Conservation (phyloP, 2,113 vertebrate genomes). For the Oreotragus oreotragus region DNA sequence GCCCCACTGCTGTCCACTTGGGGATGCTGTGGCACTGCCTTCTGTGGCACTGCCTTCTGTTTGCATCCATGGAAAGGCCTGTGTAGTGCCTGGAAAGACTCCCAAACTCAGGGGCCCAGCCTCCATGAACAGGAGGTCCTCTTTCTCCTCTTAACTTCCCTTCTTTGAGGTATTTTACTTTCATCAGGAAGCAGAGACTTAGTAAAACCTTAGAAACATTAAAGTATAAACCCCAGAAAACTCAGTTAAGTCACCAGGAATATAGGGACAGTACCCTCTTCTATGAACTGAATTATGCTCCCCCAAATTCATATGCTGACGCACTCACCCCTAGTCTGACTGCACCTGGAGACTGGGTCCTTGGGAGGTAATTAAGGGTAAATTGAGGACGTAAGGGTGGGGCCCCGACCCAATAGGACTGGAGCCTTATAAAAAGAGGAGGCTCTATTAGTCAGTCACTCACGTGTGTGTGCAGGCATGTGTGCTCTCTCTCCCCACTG, state of each 20-base stretch:
- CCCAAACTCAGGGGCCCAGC: not conserved
- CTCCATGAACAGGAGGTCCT: not conserved
- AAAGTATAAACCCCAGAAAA: constrained; percentile 30
- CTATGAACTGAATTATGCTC: not conserved
- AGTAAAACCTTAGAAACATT: not conserved
- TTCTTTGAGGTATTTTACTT: not conserved
- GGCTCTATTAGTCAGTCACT: not conserved
- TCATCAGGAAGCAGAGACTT: not conserved
- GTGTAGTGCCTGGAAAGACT: not conserved
- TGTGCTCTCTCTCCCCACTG: too few species aligned
- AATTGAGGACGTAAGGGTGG: not conserved
- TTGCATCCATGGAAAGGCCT: not conserved
- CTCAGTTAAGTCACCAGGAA: not conserved
- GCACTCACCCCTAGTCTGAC: not conserved
- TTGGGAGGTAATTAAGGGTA: not conserved
- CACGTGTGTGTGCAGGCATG: rapidly evolving
- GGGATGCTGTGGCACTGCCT: rapidly evolving
- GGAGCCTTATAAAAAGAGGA: not conserved
- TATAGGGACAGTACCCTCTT: not conserved
- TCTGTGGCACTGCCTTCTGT: too few species aligned
- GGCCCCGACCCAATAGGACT: not conserved
- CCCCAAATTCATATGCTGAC: not conserved
- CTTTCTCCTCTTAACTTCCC: not conserved
- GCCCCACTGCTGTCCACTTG: not conserved
- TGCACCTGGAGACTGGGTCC: not conserved